Base-by-base conservation (phyloP, 2,797 vertebrate genomes). In the Sebastes diploproa region DNA sequence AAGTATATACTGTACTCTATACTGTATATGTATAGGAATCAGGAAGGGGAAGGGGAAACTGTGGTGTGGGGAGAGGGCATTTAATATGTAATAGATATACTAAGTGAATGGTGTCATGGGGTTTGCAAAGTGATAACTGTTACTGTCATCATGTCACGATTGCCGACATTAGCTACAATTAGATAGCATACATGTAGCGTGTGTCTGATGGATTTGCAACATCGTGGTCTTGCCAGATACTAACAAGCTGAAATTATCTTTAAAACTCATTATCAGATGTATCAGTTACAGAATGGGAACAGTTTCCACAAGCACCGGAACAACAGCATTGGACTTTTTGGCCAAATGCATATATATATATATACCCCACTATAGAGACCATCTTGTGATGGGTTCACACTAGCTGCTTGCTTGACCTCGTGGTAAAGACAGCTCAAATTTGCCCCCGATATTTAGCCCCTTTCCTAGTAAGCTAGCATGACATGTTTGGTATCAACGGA, bases 331-430 rank as follows among this genome's bases (percentile, higher is more conserved):
- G 52, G 52, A 1, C 22, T 3, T 46, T 55, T 55, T 55, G 9
- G n/a, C n/a, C 52, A 55, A 55, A 55, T 55, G 52, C 0, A 55
- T 54, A 55, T 25, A 25, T 25, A 10, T 22, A n/a, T 50, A 50
- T 18, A 46, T 18, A 42, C 16, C 42, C 0, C 42, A 46, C 42
- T 46, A 46, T 46, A 7, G 42, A 46, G 42, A 46, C 42, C 42
- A 46, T 0, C 14, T 7, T 46, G 42, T 46, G 42, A 46, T 46
- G 6, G 42, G 42, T 0, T 46, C 16, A 46, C 0, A 46, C 0
- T 7, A 46, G 42, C 42, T 46, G 6, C 27, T 27, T 27, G 27
- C 27, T 27, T 27, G 42, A 46, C 42, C 42, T 46, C 42, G 42
- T 46, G 14, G 56, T 14, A 58, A 58, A 58, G 56, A 16, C 23